Base-by-base conservation (phyloP, 2,888 invertebrate genomes). In the Harmothoe impar region DNA sequence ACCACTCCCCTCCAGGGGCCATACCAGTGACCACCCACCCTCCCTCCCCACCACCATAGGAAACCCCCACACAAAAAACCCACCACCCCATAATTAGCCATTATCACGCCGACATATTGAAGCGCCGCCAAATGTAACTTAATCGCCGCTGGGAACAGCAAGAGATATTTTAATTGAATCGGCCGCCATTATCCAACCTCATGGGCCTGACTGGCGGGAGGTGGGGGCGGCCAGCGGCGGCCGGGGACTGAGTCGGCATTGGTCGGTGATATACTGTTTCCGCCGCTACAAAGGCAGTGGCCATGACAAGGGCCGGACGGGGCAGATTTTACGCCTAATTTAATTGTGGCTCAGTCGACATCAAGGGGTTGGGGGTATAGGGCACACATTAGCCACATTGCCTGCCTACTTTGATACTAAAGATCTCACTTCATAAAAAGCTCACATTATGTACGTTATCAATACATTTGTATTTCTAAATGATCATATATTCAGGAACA, bases 141-240 rank as follows among this genome's bases (percentile, higher is more conserved):
- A 86, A 86, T 86, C 86, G 86, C 3, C 56, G 29, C 29, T 54
- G 86, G 52, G 86, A 86, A 86, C 86, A 86, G 86, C 86, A 54
- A 86, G 86, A 86, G 86, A 54, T 86, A 86, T 86, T 86, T 86
- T 86, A 86, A 86, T 86, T 86, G 86, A 86, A 86, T 86, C 86
- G 33, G 1, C 17, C 31, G 20, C 29, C 86, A 86, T 86, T 86
- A 86, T 86, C 86, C 86, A 86, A 86, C 29, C 25, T 23, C 35
- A 1, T 17, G 31, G 33, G 78, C n/a, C 20, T 3, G 20, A 25
- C 78, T 78, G 29, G 31, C 20, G 62, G n/a, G 62, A n/a, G 12
- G 62, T 15, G 62, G 62, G 72, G 17, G 25, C 15, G 29, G 72
- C 31, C 25, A 25, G 29, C 7, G 72, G 72, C 31, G 29, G 0